A percentile compares a stretch with the other conserved stretches of the same genome.
phyloP scores from a whole-genome alignment of 2,888 invertebrate species.

The Clostera curtula region DNA sequence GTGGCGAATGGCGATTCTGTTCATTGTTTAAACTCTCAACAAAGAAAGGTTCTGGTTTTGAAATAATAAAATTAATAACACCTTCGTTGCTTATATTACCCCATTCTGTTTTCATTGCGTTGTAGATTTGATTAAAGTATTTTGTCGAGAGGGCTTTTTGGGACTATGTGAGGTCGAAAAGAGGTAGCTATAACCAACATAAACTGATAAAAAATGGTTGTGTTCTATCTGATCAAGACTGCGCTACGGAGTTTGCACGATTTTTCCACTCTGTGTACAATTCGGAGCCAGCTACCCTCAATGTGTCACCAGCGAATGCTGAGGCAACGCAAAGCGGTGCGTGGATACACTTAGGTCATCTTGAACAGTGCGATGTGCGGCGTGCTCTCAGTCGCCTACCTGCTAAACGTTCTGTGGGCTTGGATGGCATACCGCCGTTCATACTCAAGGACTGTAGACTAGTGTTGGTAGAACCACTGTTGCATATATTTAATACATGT shows the following conservation, averaged over 20 bases:
- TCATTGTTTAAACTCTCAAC: too few relatives aligned
- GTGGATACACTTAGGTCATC: not conserved
- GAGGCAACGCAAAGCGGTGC: not conserved
- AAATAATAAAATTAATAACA: too few relatives aligned
- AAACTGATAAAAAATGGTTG: not conserved
- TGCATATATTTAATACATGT: not conserved
- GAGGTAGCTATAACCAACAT: not conserved
- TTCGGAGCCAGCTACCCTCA: not conserved
- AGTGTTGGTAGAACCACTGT: not conserved
- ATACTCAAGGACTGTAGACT: not conserved
- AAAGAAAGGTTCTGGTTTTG: too few relatives aligned
- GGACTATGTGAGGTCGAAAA: slow-evolving; percentile 3
- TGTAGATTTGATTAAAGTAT: too few relatives aligned
- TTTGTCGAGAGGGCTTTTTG: slow-evolving; percentile 5
- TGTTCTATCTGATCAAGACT: not conserved
- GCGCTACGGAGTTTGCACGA: not conserved
- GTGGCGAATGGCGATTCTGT: too few relatives aligned
- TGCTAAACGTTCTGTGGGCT: not conserved
- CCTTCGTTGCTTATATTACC: too few relatives aligned
- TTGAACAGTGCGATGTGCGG: not conserved
- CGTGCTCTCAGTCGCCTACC: not conserved
- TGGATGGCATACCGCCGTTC: not conserved
- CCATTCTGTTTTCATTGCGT: too few relatives aligned
- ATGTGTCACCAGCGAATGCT: not conserved
- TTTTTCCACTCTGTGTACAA: slow-evolving; percentile 5